A percentile compares a stretch with the other conserved stretches of the same genome.
These are phyloP conservation scores for Callipepla californica DNA, from an alignment of 2,113 vertebrate species.

Conservation along the genomic window DNA sequence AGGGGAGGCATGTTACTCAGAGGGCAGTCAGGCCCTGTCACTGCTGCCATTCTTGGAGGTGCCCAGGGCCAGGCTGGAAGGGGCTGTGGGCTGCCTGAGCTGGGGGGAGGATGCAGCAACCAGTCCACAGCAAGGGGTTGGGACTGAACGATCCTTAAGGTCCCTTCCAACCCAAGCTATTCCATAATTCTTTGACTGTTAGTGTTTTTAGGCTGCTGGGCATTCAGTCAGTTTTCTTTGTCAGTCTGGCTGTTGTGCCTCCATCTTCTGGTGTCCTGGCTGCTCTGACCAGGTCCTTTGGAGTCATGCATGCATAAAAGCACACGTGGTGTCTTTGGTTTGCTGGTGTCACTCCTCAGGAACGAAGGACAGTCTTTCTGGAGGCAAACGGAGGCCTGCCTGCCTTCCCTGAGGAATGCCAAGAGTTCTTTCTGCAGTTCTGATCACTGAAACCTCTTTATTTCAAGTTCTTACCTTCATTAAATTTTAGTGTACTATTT, in stretches of 20 bases:
- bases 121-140: too few relatives aligned
- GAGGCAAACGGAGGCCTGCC: background rate
- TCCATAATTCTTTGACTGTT: background rate
- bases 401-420: background rate
- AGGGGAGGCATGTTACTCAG: too few relatives aligned
- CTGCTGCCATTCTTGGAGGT: too few relatives aligned
- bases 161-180: too few relatives aligned
- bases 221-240: accelerated
- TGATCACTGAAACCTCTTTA: background rate
- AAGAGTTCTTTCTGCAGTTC: background rate
- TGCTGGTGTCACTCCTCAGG: background rate
- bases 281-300: background rate
- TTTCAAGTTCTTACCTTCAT: background rate
- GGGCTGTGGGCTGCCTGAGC: too few relatives aligned
- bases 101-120: too few relatives aligned
- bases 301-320: background rate
- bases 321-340: background rate
- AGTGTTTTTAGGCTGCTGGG: too few relatives aligned
- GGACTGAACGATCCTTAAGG: too few relatives aligned
- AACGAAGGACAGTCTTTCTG: background rate
- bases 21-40: too few relatives aligned
- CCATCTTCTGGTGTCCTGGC: background rate
- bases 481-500: background rate
- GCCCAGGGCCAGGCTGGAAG: too few relatives aligned
- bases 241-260: background rate